Conservation (phyloP, 2,113 vertebrate genomes). For the Embiotoca jacksoni region DNA sequence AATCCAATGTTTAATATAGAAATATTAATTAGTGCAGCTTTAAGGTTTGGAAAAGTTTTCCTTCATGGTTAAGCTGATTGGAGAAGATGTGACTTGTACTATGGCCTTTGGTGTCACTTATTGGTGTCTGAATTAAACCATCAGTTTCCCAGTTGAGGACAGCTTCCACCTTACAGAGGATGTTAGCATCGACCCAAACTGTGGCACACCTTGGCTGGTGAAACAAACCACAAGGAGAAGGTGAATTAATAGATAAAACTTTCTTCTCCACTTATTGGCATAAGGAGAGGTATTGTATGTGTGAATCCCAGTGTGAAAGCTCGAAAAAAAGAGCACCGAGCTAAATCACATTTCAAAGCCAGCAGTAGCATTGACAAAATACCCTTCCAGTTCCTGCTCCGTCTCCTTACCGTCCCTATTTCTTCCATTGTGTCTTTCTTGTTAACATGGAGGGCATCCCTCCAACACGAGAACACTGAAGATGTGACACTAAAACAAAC, state of each 20-base stretch:
- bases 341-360: slow-evolving; percentile 4
- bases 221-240: background rate
- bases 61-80: slow-evolving; percentile 8
- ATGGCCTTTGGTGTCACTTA: slow-evolving; percentile 6
- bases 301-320: background rate
- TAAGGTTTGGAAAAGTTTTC: background rate
- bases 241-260: background rate
- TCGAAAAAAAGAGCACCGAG: background rate
- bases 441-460: slow-evolving; percentile 35
- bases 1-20: slow-evolving; percentile 3
- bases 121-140: background rate
- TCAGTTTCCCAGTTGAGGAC: too few species aligned
- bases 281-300: background rate
- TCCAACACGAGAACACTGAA: background rate
- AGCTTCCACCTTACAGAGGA: background rate
- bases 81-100: slow-evolving; percentile 13
- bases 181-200: background rate
- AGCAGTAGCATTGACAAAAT: slow-evolving; percentile 14
- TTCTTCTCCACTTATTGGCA: background rate
- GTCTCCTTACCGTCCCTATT: slow-evolving; percentile 8
- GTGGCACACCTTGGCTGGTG: background rate
- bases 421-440: slow-evolving; percentile 7
- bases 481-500: slow-evolving; percentile 66
- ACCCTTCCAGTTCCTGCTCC: background rate
- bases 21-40: slow-evolving; percentile 8